Base-by-base conservation (phyloP, 2,113 vertebrate genomes). In the Xiphias gladius region DNA sequence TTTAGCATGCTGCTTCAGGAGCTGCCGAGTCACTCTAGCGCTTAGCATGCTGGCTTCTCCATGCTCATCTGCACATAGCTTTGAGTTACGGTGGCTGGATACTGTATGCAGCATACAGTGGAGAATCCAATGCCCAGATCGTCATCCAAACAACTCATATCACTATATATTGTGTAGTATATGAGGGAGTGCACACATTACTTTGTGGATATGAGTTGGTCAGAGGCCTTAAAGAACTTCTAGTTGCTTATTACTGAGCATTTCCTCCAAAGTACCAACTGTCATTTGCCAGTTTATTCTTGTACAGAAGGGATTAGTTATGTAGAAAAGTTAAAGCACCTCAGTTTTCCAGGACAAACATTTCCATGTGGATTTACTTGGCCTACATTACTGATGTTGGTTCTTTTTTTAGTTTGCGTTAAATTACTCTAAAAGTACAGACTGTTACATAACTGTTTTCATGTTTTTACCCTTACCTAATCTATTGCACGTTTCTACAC, bases 1-100 rank as follows among this genome's bases (percentile, higher is more conserved):
- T 73, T 86, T 59, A 92, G 89, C 91, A 92, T 91, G 89, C 84
- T 76, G 92, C 91, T 92, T 91, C 76, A 88, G 80, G 89, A 92
- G 90, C 90, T 92, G 81, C 84, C 41, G 52, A 87, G 76, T 93
- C 90, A 87, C 91, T 79, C n/a, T 75, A 76, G 80, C 69, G 92
- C 91, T 93, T 89, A 87, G 93, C 94, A 94, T 94, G 94, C 91
- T 66, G 89, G 92, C 94, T 92, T 93, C 86, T 88, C 88, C 92
- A 93, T 94, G 86, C 82, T 92, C 94, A 94, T 94, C 87, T 86
- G 88, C 89, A 89, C 88, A 89, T 82, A 83, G 86, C 92, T 92
- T 86, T 87, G 79, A 86, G 68, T 80, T 68, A 78, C 84, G 85
- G 88, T 83, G 88, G 85, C 87, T 93, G 92, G 87, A 91, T 85